Percentiles rank a stretch among this genome's conserved stretches.
These are phyloP conservation scores for Cyanoliseus patagonus DNA, from an alignment of 2,113 vertebrate genomes.

Conservation along the genomic window DNA sequence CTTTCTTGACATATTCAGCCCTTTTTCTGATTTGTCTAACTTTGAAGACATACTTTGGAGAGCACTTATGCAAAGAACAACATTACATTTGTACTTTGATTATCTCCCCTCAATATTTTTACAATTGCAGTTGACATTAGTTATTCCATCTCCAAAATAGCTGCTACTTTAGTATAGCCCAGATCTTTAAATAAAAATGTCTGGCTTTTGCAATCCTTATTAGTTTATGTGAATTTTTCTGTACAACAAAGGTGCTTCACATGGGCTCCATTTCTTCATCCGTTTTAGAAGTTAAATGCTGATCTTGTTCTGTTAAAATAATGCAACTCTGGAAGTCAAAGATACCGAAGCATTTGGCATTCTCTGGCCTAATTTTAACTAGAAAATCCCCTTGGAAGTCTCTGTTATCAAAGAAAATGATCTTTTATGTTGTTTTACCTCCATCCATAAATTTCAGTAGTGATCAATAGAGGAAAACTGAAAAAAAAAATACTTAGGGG, in stretches of 20 bases:
- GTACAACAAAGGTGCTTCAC: background rate
- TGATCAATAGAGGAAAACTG: background rate
- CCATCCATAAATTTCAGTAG: background rate
- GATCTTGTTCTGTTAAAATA: background rate
- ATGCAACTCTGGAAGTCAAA: background rate
- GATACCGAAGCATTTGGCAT: background rate
- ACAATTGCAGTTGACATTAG: background rate
- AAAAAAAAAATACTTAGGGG: background rate
- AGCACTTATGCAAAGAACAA: background rate
- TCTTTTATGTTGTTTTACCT: background rate
- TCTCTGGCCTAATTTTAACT: conserved; percentile 1
- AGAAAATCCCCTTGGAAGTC: background rate
- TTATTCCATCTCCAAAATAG: background rate
- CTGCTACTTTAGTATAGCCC: background rate
- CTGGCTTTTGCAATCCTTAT: background rate
- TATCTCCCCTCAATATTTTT: background rate
- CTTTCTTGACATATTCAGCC: background rate
- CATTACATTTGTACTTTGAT: background rate
- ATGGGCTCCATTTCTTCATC: background rate
- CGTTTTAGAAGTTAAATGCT: background rate
- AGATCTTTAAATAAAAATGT: background rate
- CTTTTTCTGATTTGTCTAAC: background rate
- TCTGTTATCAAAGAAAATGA: background rate
- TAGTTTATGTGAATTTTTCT: background rate
- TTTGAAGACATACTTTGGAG: background rate